Conservation (phyloP, 2,888 invertebrate species). For the Scrobipalpa costella region DNA sequence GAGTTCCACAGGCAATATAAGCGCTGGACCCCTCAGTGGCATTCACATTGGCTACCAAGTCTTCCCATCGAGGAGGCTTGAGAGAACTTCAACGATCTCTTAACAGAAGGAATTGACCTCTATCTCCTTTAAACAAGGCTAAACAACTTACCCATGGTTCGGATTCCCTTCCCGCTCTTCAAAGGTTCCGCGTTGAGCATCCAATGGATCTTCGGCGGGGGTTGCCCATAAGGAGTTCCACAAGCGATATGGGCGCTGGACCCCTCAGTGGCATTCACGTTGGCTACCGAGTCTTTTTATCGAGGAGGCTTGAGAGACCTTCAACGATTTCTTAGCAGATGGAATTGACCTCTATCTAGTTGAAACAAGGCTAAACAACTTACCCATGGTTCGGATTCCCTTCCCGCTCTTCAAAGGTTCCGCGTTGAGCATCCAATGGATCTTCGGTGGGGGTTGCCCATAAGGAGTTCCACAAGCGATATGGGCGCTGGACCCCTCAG, state of each 20-base stretch:
- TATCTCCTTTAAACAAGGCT: no score
- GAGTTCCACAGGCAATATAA: conserved; percentile 77
- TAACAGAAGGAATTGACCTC: no score
- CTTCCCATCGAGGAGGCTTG: conserved; percentile 76
- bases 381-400: conserved; percentile 58
- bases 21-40: conserved; percentile 74
- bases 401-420: conserved; percentile 81
- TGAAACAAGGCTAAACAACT: no score
- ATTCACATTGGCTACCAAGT: conserved; percentile 75
- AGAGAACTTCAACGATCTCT: conserved; percentile 72
- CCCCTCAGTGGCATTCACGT: conserved; percentile 80
- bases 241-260: conserved; percentile 63
- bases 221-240: conserved; percentile 86
- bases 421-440: conserved; percentile 94
- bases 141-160: conserved; percentile 53
- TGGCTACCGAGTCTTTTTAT: conserved; percentile 76
- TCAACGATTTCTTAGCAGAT: no score
- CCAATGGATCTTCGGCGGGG: conserved; percentile 90
- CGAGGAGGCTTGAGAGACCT: conserved; percentile 69
- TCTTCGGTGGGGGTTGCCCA: conserved; percentile 88
- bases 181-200: conserved; percentile 90
- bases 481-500: conserved; percentile 71
- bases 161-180: conserved; percentile 60
- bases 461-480: conserved; percentile 81
- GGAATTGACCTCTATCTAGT: no score